Evolutionary conservation across 2,113 vertebrate species (phyloP), one percentile per base, ranked within the genome.

Genomic region (Jaculus jaculus): DNA sequence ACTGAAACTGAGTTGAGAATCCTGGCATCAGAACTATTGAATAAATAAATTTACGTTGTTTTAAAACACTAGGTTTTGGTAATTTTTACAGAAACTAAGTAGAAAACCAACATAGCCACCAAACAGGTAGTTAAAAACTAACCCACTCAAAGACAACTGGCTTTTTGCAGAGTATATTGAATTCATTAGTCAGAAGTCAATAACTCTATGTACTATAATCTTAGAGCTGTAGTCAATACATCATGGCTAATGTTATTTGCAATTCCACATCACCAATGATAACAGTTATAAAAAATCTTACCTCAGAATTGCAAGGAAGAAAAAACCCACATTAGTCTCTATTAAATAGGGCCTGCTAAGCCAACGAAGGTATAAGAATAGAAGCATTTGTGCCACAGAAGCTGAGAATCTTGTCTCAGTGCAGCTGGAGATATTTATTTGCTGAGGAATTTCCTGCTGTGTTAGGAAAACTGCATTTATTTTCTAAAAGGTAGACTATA

Each of bases 41-140:
- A 84, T 85, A 90, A 94, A 75, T 51, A 54, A 77, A 89, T 86
- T 89, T 63, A 81, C 85, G 12, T 47, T 95, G 47, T 73, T 94
- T 84, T 89, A 96, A 91, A 75, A 37, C 34, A 94, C 37, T 68
- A 68, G 79, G 28, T 63, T 87, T 91, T 79, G 89, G 66, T 84
- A 81, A 54, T 17, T 91, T n/a, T 80, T 81, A 93, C 16, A 96
- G 77, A 37, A 96, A 13, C 54, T 15, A 69, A 86, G 84, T 30
- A 89, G 71, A 92, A 96, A 97, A 83, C 3, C 9, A 89, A 89
- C 60, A 92, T 3, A 86, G 34, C 16, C 39, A 68, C 63, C 23
- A 73, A 66, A 11, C 58, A 90, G 60, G 60, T 23, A 37, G 65
- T 91, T 84, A 96, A 94, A 94, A 91, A 95, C 51, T 84, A 95